Evolutionary conservation across 1,140 invertebrate genomes (phyloP), one percentile per base, ranked within the genome.

Genomic region (Apis mellifera): DNA sequence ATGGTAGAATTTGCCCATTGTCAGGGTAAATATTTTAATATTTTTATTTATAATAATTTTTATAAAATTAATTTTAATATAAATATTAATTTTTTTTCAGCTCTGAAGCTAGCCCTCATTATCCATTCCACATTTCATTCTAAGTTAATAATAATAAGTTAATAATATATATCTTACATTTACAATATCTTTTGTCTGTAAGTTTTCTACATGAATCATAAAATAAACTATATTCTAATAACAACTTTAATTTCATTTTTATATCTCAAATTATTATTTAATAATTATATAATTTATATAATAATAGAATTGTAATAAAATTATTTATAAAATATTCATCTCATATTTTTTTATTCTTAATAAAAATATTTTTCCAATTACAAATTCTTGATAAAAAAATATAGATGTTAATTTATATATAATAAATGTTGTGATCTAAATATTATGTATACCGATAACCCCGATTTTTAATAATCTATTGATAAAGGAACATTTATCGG

Each of bases 1-100:
- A 94, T 77, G 95, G 95, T 76, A 92, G 95, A 82, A 93, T 95
- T 75, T 94, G 95, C 64, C 91, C 92, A 0, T 90, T 94, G 84
- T 66, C 84, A 7, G 93, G 94, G 94, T 94, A 90, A 91, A 81
- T 83, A 59, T 69, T 32, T 17, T 26, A 55, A 76, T 19, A 55
- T 73, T 26, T 59, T 32, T 19, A 17, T 13, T 64, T 11, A 26
- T 64, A 13, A 64, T 64, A 19, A 23, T 48, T 72, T 26, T 11
- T 57, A 60, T 1, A 54, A 23, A 79, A 48, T 68, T 59, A 69
- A n/a, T 72, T 57, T 48, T 26, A 64, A 72, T 2, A 64, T 78
- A 71, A 57, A 76, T 55, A 59, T 69, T 84, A 65, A 64, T 87
- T 78, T 68, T 74, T n/a, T 76, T 88, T 92, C 89, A 93, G 92